Evolutionary conservation across 2,797 vertebrate species (phyloP).

Genomic region (Diceros bicornis): DNA sequence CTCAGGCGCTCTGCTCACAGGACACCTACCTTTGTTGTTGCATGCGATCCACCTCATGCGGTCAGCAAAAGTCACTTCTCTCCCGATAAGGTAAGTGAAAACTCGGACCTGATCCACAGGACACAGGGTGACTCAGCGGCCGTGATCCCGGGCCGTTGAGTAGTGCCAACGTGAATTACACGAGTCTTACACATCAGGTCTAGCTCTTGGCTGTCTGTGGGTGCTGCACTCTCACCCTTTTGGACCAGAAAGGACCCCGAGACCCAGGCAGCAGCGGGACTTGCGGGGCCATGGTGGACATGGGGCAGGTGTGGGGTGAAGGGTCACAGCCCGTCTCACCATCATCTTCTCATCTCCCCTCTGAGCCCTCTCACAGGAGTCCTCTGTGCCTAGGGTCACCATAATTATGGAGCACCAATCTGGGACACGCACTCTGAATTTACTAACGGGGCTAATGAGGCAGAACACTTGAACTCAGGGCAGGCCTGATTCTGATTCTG

Average conservation of each 20-base stretch:
- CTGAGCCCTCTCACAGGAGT: neutral
- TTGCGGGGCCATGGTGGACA: fast-evolving
- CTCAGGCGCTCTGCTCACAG: fast-evolving
- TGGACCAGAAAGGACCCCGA: neutral
- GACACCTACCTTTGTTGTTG: slow-evolving; percentile 95
- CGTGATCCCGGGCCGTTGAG: fast-evolving
- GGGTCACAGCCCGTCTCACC: neutral
- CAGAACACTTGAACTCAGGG: neutral
- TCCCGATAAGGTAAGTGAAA: slow-evolving; percentile 98
- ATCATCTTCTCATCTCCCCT: neutral
- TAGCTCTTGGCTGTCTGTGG: neutral
- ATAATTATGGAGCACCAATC: neutral
- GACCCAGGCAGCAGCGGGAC: neutral
- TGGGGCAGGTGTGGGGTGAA: fast-evolving
- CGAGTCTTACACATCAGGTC: too few relatives aligned
- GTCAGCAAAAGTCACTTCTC: slow-evolving; percentile 96
- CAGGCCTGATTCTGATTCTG: neutral
- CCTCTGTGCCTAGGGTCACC: neutral
- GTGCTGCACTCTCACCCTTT: too few relatives aligned
- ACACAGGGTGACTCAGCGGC: neutral
- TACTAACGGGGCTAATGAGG: neutral
- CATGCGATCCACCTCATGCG: slow-evolving; percentile 98
- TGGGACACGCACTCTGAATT: neutral
- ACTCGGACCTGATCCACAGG: slow-evolving; percentile 94
- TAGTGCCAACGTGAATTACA: too few relatives aligned